Base-by-base conservation (phyloP, 2,797 vertebrate species). In the Cynopterus sphinx region DNA sequence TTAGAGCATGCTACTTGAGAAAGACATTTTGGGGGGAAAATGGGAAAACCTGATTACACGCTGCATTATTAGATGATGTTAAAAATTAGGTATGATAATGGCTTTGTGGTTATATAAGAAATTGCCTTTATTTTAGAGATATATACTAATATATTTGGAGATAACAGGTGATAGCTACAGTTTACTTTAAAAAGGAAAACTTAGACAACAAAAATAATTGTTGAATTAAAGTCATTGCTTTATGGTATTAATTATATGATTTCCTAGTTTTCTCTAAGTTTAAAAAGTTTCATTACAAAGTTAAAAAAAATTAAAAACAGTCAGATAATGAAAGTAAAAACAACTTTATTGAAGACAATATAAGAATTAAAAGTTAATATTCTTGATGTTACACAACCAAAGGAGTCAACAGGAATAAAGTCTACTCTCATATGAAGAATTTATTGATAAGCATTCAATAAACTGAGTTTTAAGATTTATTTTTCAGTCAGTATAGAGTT, bases 111-210 rank as follows among this genome's bases (percentile, higher is more conserved):
- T 28, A 81, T 41, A 49, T 0, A 86, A 33, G 16, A 46, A 87
- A 91, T 12, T 57, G 17, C 36, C 65, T 68, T 59, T 67, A 57
- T 90, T 91, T 79, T 55, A 68, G 70, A 71, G 19, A 65, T 41
- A 39, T 4, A 68, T 33, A 46, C 4, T 63, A 43, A 65, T 57
- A 73, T 73, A 86, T 73, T 73, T 68, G 17, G 6, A n/a, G n/a
- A 75, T 53, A 75, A 75, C 73, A 68, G 15, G 28, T 26, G 51
- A 82, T 2, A 87, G 68, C 41, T 51, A 26, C 57, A 59, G 68
- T 41, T 82, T 59, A 90, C n/a, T 89, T 94, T 41, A 46, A 86
- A 87, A 87, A 55, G 67, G 43, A 90, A 94, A 79, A 91, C n/a
- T 2, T 19, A 79, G 46, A 78, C 41, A 26, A 53, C n/a, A 67